Evolutionary conservation across 2,888 invertebrate genomes (phyloP).

Genomic region (Hecatera dysodea): DNA sequence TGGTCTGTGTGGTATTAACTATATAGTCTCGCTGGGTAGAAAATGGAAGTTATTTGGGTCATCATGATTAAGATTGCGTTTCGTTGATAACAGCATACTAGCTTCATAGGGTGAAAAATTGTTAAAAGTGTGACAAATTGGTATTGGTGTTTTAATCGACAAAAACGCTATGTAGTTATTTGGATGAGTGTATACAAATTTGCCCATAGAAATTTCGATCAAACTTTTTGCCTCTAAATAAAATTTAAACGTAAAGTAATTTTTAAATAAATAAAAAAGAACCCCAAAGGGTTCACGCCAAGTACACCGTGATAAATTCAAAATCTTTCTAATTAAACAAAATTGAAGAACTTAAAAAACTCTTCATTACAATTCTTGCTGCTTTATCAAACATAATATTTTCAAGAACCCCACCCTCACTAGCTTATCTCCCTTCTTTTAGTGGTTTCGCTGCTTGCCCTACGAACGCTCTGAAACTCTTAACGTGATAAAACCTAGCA

Average conservation of each 20-base stretch:
- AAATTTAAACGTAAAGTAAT: not conserved
- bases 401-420: not conserved
- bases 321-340: not conserved
- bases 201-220: not conserved
- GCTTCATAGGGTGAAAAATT: not conserved
- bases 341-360: not conserved
- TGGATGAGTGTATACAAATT: slow-evolving; percentile 8
- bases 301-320: not conserved
- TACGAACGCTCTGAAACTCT: too few relatives aligned
- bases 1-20: not conserved
- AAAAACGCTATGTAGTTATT: slow-evolving; percentile 5
- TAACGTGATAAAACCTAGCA: too few relatives aligned
- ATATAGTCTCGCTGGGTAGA: slow-evolving; percentile 28
- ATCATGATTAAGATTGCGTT: not conserved
- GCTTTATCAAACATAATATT: not conserved
- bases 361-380: not conserved
- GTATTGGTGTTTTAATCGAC: slow-evolving; percentile 21
- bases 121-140: not conserved
- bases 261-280: not conserved
- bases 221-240: not conserved
- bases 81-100: not conserved
- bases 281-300: too few relatives aligned
- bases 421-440: too few relatives aligned
- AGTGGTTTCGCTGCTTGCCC: too few relatives aligned
- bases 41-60: not conserved